phyloP scores from a whole-genome alignment of 2,888 invertebrate species.

The Hypomecis punctinalis region DNA sequence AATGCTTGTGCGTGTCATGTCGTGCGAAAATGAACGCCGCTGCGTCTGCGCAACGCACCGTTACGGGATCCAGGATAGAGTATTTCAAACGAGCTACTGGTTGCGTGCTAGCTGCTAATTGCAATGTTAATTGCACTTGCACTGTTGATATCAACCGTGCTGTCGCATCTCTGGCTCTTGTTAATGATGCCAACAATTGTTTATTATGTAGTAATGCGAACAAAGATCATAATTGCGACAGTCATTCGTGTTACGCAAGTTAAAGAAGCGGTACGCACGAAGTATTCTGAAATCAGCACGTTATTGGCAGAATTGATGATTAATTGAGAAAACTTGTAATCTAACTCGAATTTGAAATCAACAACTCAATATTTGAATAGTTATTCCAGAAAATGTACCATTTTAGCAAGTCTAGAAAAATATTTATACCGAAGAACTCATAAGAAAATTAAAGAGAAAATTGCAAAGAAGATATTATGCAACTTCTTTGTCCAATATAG shows the following conservation, averaged over 20 bases:
- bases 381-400: neutral
- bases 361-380: neutral
- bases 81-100: conserved; percentile 43
- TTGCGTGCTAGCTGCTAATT: conserved; percentile 43
- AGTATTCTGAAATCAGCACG: conserved; percentile 8
- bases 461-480: neutral
- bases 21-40: conserved; percentile 70
- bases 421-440: too few species aligned
- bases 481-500: neutral
- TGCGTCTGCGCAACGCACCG: conserved; percentile 53
- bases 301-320: neutral
- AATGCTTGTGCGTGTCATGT: conserved; percentile 61
- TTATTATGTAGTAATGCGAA: conserved; percentile 1
- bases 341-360: neutral
- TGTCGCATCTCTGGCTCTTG: conserved; percentile 34
- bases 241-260: conserved; percentile 12
- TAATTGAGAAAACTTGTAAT: neutral
- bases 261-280: conserved; percentile 8
- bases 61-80: conserved; percentile 54
- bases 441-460: too few species aligned
- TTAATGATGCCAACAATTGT: conserved; percentile 12
- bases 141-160: conserved; percentile 39
- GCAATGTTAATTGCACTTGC: conserved; percentile 44
- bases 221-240: conserved; percentile 24
- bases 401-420: neutral